Base-by-base conservation (phyloP, 2,888 invertebrate genomes). In the Brachypalpus laphriformis region DNA sequence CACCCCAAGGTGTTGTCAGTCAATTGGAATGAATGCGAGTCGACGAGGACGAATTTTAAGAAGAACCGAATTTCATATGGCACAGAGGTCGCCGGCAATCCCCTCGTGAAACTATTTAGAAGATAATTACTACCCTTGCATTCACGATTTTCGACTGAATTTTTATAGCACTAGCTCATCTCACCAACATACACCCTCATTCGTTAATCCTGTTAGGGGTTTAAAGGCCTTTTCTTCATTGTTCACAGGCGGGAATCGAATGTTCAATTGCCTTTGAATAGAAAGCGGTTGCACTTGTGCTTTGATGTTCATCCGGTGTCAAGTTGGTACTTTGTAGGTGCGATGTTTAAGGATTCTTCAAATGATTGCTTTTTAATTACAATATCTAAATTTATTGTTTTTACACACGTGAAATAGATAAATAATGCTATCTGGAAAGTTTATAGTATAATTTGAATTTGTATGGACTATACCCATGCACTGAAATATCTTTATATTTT, bases 1-100 rank as follows among this genome's bases (percentile, higher is more conserved):
- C 91, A 91, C 91, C 91, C 91, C 89, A 89, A 91, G 91, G 91
- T 92, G 92, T 91, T 90, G 90, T 89, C 90, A 91, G 90, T 91
- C 91, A 91, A 89, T 91, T 87, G 91, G 90, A 91, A 91, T 90
- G 90, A 89, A 88, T 87, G 76, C 71, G 87, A 87, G 87, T 82
- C 87, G 87, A 49, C 51, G 70, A 34, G 54, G 25, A 22, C 14
- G 8, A 31, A 18, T 61, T 51, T 81, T 47, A 31, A 42, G 72
- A 66, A 54, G 57, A 49, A 47, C 42, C 74, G 57, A 86, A 75
- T 72, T 85, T 75, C 80, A 82, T 78, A 87, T 87, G 80, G 63
- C 49, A 37, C 66, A 70, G 57, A 45, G 56, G 75, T 87, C 75
- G 70, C 42, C 42, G 40, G 31, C 22, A 8, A 20, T 65, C 66